These are phyloP conservation scores for Variabilichromis moorii DNA, from an alignment of 2,113 vertebrate genomes.

Conservation along the genomic window DNA sequence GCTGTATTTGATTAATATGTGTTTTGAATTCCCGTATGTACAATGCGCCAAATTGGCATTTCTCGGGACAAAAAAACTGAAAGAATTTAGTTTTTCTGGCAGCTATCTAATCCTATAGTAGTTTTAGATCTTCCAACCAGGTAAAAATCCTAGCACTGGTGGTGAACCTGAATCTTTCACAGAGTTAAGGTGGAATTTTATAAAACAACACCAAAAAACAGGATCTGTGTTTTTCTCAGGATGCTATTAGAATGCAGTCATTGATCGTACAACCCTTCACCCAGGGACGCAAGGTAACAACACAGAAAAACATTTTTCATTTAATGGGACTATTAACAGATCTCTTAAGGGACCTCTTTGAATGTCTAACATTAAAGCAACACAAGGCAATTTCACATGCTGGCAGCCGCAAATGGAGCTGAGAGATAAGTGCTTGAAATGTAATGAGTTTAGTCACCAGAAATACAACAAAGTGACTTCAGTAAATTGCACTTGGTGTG, in stretches of 20 bases:
- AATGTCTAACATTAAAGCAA: conserved; percentile 28
- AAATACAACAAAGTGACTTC: background rate
- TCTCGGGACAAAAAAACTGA: background rate
- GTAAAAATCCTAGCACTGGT: background rate
- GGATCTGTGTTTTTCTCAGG: background rate
- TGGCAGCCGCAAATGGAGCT: conserved; percentile 24
- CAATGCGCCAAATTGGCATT: background rate
- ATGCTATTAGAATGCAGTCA: background rate
- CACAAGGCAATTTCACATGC: conserved; percentile 9
- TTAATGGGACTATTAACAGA: conserved; percentile 3
- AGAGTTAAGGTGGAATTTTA: background rate
- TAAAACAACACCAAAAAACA: background rate
- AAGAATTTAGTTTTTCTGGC: background rate
- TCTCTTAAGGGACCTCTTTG: conserved; percentile 1
- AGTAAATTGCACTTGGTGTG: background rate
- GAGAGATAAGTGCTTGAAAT: conserved; percentile 19
- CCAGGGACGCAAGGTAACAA: background rate
- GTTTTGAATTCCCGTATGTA: background rate
- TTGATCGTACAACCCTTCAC: background rate
- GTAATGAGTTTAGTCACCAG: conserved; percentile 3
- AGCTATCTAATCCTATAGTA: background rate
- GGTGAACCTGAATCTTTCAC: background rate
- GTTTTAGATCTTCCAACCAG: background rate
- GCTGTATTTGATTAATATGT: background rate
- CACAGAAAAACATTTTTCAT: background rate